Percentiles rank a stretch among this genome's conserved stretches.
Conservation (phyloP, 2,113 vertebrate species). For the Urocynchramus pylzowi region DNA sequence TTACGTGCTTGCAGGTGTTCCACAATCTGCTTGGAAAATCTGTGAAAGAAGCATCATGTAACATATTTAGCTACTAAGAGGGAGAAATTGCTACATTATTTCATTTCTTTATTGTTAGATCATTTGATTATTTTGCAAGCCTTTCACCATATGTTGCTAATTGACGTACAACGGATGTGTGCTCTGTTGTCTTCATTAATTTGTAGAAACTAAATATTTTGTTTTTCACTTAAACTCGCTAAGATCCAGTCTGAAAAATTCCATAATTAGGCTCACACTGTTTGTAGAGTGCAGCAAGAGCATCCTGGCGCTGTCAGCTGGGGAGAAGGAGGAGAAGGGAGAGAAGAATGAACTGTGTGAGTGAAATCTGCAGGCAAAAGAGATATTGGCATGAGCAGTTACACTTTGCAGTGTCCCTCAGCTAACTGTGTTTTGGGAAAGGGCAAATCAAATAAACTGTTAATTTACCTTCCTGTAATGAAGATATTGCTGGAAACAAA, state of each 20-base stretch:
- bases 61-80: not conserved
- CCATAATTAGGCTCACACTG: slow-evolving; percentile 40
- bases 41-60: not conserved
- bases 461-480: not conserved
- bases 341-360: not conserved
- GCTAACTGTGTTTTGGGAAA: not conserved
- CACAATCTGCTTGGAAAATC: slow-evolving; percentile 64
- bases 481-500: not conserved
- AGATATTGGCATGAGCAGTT: not conserved
- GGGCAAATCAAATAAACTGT: not conserved
- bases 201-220: slow-evolving; percentile 61
- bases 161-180: slow-evolving; percentile 55
- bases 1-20: slow-evolving; percentile 65
- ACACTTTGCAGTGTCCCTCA: slow-evolving; percentile 1
- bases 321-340: slow-evolving; percentile 14
- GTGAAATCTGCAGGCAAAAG: not conserved
- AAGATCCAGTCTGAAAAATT: not conserved
- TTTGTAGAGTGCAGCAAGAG: slow-evolving; percentile 9
- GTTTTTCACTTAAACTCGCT: slow-evolving; percentile 28
- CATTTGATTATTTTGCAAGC: slow-evolving; percentile 49
- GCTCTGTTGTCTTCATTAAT: slow-evolving; percentile 60
- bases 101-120: slow-evolving; percentile 56
- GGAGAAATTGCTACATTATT: not conserved
- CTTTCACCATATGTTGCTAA: slow-evolving; percentile 63
- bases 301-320: not conserved